These are phyloP conservation scores for Drymodes brunneopygia DNA, from an alignment of 2,113 vertebrate species.

Conservation along the genomic window DNA sequence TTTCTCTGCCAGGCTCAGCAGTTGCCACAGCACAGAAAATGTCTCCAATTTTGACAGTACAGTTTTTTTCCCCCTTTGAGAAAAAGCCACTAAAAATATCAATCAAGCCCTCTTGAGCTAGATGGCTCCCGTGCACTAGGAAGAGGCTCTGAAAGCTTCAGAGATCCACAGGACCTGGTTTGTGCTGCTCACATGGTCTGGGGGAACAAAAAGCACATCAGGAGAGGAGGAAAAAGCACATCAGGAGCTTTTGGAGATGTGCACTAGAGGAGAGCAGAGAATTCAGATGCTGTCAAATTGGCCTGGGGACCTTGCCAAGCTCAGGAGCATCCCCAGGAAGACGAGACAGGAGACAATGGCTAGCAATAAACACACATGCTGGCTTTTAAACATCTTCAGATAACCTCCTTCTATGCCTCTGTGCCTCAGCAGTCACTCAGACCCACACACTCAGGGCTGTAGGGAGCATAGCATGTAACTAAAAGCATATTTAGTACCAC, in stretches of 20 bases:
- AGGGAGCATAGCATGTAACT: not conserved
- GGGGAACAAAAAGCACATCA: not conserved
- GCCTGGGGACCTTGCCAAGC: not conserved
- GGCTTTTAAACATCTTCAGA: constrained; percentile 20
- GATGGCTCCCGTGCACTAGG: not conserved
- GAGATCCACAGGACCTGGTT: not conserved
- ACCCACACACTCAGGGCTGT: not conserved
- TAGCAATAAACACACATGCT: not conserved
- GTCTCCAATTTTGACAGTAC: not conserved
- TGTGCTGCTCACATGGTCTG: not conserved
- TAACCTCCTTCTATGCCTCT: not conserved
- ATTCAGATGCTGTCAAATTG: not conserved
- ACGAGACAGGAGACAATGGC: not conserved
- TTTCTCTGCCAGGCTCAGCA: not conserved
- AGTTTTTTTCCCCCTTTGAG: not conserved
- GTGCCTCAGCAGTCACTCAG: not conserved
- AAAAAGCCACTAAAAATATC: constrained; percentile 1
- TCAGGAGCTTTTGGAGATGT: not conserved
- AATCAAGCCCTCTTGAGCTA: not conserved
- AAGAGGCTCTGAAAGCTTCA: not conserved
- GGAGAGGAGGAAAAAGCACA: not conserved
- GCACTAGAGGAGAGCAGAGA: not conserved
- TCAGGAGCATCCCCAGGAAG: not conserved
- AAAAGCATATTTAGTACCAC: not conserved
- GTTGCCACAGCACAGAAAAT: not conserved